Conservation (phyloP, 2,113 vertebrate genomes). For the Carlito syrichta region DNA sequence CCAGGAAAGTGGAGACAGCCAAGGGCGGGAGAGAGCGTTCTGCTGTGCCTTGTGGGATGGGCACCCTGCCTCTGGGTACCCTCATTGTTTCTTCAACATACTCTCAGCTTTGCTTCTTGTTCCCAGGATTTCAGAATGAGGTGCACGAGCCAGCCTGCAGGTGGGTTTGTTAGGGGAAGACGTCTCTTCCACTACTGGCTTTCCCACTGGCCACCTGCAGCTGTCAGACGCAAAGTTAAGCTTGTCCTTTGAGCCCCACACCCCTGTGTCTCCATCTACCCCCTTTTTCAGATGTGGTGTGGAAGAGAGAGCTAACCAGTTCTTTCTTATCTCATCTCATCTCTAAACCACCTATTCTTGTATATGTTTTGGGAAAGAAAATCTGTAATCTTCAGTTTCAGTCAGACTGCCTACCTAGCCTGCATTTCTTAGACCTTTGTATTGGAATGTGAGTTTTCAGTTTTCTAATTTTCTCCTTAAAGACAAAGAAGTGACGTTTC, state of each 20-base stretch:
- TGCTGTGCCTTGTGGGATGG: not conserved
- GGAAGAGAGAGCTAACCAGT: not conserved
- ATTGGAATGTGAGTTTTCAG: not conserved
- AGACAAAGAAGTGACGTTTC: not conserved
- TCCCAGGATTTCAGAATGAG: not conserved
- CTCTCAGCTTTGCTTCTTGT: not conserved
- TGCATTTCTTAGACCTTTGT: constrained; percentile 2
- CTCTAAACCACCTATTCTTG: not conserved
- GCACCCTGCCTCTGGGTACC: not conserved
- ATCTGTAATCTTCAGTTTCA: not conserved
- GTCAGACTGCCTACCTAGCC: not conserved
- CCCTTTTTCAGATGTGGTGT: not conserved
- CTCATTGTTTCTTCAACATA: not conserved
- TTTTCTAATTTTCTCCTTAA: not conserved
- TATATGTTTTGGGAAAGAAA: not conserved
- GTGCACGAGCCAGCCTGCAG: not conserved
- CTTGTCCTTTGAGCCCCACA: not conserved
- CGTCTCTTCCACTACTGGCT: not conserved
- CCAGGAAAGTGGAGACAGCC: not conserved
- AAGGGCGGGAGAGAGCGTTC: not conserved
- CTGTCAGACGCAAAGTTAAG: not conserved
- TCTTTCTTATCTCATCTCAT: not conserved
- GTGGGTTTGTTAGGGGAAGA: not conserved
- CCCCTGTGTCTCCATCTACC: not conserved
- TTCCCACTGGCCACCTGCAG: not conserved